phyloP scores from a whole-genome alignment of 2,113 vertebrate genomes.

The Dipodomys ordii region DNA sequence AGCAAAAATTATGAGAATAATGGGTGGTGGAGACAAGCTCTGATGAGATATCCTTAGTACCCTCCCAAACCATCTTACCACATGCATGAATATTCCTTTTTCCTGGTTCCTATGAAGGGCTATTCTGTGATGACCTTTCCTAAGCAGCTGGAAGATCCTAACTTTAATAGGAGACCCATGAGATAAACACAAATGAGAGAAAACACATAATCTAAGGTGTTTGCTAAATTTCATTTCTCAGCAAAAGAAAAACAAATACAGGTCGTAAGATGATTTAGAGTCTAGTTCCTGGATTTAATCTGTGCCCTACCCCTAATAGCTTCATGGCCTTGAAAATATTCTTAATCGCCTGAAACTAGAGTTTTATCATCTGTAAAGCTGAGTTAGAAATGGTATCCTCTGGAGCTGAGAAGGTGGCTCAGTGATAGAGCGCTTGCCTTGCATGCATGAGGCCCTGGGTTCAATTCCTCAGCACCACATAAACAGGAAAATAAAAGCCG shows the following conservation, averaged over 20 bases:
- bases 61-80: constrained; percentile 13
- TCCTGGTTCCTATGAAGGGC: neutral
- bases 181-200: constrained; percentile 1
- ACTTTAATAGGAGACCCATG: neutral
- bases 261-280: neutral
- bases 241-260: neutral
- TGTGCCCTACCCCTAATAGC: neutral
- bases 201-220: neutral
- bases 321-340: neutral
- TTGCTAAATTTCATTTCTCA: constrained; percentile 33
- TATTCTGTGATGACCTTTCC: neutral
- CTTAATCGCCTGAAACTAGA: constrained; percentile 15
- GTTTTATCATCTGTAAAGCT: constrained; percentile 11
- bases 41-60: neutral
- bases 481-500: too few species aligned
- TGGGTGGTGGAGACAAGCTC: neutral
- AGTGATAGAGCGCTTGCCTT: too few species aligned
- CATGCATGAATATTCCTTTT: neutral
- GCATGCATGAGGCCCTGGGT: too few species aligned
- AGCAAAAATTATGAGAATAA: neutral
- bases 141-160: neutral
- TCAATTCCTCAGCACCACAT: too few species aligned
- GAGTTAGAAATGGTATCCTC: neutral
- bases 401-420: too few species aligned
- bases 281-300: constrained; percentile 13